Conservation (phyloP, 2,888 invertebrate genomes). For the Zygaena filipendulae region DNA sequence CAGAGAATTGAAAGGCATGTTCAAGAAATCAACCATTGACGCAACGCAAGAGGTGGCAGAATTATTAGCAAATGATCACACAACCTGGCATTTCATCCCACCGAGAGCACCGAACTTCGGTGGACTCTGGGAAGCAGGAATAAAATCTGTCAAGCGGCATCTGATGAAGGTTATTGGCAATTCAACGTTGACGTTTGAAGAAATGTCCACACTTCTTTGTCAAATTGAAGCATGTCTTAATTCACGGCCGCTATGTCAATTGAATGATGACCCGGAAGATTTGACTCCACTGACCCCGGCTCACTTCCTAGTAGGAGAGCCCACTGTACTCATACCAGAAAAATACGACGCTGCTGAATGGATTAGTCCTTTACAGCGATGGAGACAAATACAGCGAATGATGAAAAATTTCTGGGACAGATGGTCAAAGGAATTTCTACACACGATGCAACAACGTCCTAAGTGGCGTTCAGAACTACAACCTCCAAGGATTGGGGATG, state of each 20-base stretch:
- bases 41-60: conserved; percentile 4
- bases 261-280: neutral
- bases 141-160: too few relatives aligned
- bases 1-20: conserved; percentile 1
- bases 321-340: conserved; percentile 10
- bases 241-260: too few relatives aligned
- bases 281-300: conserved; percentile 13
- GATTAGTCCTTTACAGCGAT: conserved; percentile 12
- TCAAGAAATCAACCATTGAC: conserved; percentile 1
- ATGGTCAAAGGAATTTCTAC: conserved; percentile 20
- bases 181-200: too few relatives aligned
- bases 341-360: conserved; percentile 5
- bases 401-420: conserved; percentile 19
- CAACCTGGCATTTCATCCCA: conserved; percentile 19
- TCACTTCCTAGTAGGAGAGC: conserved; percentile 16
- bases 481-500: conserved; percentile 14
- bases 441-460: conserved; percentile 15
- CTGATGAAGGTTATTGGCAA: conserved; percentile 8
- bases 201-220: too few relatives aligned
- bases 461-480: conserved; percentile 16
- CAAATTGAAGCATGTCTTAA: too few relatives aligned
- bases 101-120: conserved; percentile 15
- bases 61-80: conserved; percentile 9
- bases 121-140: conserved; percentile 20
- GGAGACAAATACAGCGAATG: conserved; percentile 19